Conservation (phyloP, 2,797 vertebrate genomes). For the Echeneis naucrates region DNA sequence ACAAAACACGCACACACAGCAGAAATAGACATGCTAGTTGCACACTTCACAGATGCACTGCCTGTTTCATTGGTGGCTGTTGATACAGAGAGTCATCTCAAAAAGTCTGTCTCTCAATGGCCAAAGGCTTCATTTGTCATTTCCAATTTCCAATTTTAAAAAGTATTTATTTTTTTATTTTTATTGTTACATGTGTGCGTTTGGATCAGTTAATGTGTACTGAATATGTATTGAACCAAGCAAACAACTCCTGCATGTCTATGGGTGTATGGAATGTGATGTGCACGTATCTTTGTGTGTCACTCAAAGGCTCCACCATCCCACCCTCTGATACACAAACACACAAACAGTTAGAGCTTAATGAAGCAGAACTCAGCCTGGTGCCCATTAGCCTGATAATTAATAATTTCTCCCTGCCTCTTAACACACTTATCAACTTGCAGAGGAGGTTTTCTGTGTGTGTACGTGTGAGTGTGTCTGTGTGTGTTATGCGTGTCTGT, state of each 20-base stretch:
- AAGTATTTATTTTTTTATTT: not conserved
- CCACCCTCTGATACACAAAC: slow-evolving; percentile 58
- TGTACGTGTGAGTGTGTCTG: slow-evolving; percentile 37
- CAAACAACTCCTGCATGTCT: slow-evolving; percentile 18
- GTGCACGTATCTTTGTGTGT: slow-evolving; percentile 55
- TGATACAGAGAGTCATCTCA: not conserved
- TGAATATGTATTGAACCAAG: slow-evolving; percentile 6
- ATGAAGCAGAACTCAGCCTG: slow-evolving; percentile 95
- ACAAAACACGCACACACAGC: slow-evolving; percentile 15
- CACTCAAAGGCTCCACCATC: slow-evolving; percentile 41
- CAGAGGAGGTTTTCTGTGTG: slow-evolving; percentile 66
- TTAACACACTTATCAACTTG: slow-evolving; percentile 94
- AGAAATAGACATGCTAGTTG: slow-evolving; percentile 13
- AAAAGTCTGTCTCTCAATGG: not conserved
- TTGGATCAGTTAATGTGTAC: slow-evolving; percentile 18
- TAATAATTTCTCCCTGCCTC: slow-evolving; percentile 97
- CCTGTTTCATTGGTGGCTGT: not conserved
- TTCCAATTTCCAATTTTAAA: not conserved
- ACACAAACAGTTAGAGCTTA: slow-evolving; percentile 89
- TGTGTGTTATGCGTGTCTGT: slow-evolving; percentile 43
- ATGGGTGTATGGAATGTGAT: slow-evolving; percentile 22
- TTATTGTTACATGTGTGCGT: slow-evolving; percentile 16
- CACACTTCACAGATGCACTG: slow-evolving; percentile 6
- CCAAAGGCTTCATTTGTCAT: not conserved
- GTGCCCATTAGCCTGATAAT: slow-evolving; percentile 99